Percentiles rank a stretch among this genome's conserved stretches.
Evolutionary conservation across 2,113 vertebrate genomes (phyloP).

Genomic region (Kryptolebias marmoratus): DNA sequence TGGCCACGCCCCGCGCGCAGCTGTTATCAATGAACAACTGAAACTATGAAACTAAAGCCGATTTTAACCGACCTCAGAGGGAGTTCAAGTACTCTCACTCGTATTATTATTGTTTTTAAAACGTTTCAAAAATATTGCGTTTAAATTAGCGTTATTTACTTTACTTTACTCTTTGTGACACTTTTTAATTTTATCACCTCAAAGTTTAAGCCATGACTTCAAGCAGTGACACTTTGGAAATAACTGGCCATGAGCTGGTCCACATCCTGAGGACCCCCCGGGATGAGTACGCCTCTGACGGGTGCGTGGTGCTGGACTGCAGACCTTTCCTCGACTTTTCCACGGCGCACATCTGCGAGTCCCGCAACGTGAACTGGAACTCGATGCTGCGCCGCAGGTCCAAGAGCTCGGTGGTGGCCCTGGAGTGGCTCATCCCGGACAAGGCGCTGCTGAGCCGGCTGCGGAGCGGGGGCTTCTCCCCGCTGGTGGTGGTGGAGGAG

Average conservation of each 20-base stretch:
- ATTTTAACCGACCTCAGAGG: slow-evolving; percentile 1
- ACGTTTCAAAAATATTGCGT: background rate
- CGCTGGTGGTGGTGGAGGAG: slow-evolving; percentile 85
- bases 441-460: slow-evolving; percentile 79
- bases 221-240: slow-evolving; percentile 64
- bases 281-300: slow-evolving; percentile 69
- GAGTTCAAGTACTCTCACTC: background rate
- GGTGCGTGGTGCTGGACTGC: slow-evolving; percentile 85
- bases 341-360: slow-evolving; percentile 76
- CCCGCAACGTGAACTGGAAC: slow-evolving; percentile 87
- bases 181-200: slow-evolving; percentile 3
- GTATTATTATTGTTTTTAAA: background rate
- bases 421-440: slow-evolving; percentile 87
- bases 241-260: slow-evolving; percentile 77
- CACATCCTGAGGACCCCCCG: slow-evolving; percentile 78
- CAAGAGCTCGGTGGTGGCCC: slow-evolving; percentile 77
- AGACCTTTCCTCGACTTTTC: slow-evolving; percentile 86
- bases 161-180: too few relatives aligned
- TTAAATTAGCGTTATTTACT: background rate
- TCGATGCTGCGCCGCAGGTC: slow-evolving; percentile 84
- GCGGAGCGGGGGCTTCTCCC: slow-evolving; percentile 76
- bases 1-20: slow-evolving; percentile 39
- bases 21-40: slow-evolving; percentile 66
- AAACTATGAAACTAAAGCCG: slow-evolving; percentile 44
- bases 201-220: slow-evolving; percentile 42